These are phyloP conservation scores for Lasius platythorax DNA, from an alignment of 2,888 invertebrate species.

Conservation along the genomic window DNA sequence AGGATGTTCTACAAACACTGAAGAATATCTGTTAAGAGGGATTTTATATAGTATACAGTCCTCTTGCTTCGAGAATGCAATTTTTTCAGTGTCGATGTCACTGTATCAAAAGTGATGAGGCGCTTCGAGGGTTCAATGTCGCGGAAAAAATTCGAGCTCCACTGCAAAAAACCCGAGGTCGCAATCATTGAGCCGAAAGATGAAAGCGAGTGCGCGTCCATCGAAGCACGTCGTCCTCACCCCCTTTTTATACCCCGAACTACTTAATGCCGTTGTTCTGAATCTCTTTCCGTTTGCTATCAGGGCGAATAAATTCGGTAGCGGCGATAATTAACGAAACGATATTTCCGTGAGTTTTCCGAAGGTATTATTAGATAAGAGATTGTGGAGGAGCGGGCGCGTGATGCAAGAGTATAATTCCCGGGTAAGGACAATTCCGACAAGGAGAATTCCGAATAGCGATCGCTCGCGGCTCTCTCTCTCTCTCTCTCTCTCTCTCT, in stretches of 20 bases:
- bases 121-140: neutral
- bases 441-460: conserved; percentile 4
- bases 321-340: conserved; percentile 6
- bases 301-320: neutral
- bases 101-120: conserved; percentile 22
- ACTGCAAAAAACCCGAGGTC: conserved; percentile 1
- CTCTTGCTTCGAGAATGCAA: no score
- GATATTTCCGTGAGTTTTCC: conserved; percentile 8
- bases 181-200: conserved; percentile 44
- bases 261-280: conserved; percentile 9
- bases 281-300: neutral
- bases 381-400: neutral
- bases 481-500: neutral
- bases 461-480: conserved; percentile 44
- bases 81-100: neutral
- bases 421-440: conserved; percentile 18
- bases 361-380: conserved; percentile 28
- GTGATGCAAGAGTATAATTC: conserved; percentile 7
- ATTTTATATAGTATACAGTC: no score
- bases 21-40: no score
- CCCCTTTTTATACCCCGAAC: neutral
- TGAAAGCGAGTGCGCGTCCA: conserved; percentile 29
- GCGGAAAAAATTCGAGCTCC: conserved; percentile 31
- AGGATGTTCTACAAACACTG: no score
- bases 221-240: conserved; percentile 8